A percentile compares a stretch with the other conserved stretches of the same genome.
Conservation (phyloP, 2,888 invertebrate genomes). For the Ametastegia equiseti region DNA sequence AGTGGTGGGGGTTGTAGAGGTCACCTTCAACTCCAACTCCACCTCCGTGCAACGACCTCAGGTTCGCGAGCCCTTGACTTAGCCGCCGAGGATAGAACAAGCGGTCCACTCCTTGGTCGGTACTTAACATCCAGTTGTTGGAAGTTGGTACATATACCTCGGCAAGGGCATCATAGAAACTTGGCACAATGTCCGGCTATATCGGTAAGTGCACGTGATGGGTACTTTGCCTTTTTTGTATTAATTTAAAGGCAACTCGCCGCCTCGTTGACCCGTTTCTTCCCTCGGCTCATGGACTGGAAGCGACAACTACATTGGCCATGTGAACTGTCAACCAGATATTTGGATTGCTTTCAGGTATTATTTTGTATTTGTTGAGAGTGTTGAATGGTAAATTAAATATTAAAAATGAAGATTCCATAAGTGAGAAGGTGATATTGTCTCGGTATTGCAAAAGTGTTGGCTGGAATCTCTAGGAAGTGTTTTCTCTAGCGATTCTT, state of each 20-base stretch:
- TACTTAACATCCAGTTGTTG: slow-evolving; percentile 33
- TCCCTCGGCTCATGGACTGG: neutral
- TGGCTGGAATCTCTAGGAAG: slow-evolving; percentile 1
- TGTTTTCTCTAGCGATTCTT: slow-evolving; percentile 6
- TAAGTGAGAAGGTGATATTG: neutral
- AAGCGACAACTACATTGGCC: neutral
- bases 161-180: slow-evolving; percentile 4
- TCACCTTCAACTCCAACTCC: slow-evolving; percentile 39
- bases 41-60: slow-evolving; percentile 44
- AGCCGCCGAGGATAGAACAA: slow-evolving; percentile 24
- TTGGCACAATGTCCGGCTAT: neutral
- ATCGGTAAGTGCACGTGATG: neutral
- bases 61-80: slow-evolving; percentile 35
- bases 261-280: neutral
- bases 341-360: too few species aligned
- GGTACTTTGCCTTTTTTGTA: neutral
- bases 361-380: too few species aligned
- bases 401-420: neutral
- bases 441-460: neutral
- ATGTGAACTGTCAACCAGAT: neutral
- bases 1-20: slow-evolving; percentile 4
- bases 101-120: slow-evolving; percentile 21
- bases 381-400: too few species aligned
- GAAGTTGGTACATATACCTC: neutral
- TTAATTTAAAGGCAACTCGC: neutral